Evolutionary conservation across 2,797 vertebrate species (phyloP).

Genomic region (Acanthopagrus latus): DNA sequence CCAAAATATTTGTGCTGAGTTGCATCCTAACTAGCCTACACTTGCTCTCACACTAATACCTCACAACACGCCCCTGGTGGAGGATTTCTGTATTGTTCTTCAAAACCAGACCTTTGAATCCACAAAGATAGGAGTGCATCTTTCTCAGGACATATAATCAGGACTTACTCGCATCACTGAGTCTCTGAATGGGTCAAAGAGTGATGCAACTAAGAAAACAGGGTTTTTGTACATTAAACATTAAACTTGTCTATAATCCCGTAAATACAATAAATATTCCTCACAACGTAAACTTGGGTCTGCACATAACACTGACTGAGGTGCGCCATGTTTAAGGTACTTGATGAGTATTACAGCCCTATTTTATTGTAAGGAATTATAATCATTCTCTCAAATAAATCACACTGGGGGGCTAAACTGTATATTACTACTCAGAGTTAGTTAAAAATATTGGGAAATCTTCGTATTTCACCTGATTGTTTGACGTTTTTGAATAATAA

Average conservation of each 20-base stretch:
- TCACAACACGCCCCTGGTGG: slow-evolving; percentile 19
- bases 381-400: no score
- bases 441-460: no score
- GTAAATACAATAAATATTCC: neutral
- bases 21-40: neutral
- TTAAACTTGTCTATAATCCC: no score
- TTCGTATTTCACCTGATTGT: no score
- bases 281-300: neutral
- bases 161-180: neutral
- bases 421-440: no score
- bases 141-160: neutral
- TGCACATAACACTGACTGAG: neutral
- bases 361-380: no score
- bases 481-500: no score
- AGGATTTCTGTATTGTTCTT: slow-evolving; percentile 17
- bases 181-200: neutral
- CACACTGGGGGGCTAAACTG: no score
- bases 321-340: no score
- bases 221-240: no score
- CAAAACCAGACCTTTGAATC: neutral
- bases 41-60: slow-evolving; percentile 6
- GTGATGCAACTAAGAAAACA: neutral
- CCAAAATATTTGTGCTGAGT: neutral
- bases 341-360: no score
- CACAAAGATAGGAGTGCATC: neutral